A percentile compares a stretch with the other conserved stretches of the same genome.
These are phyloP conservation scores for Lasioglossum oenotherae DNA, from an alignment of 2,888 invertebrate species.

Conservation along the genomic window DNA sequence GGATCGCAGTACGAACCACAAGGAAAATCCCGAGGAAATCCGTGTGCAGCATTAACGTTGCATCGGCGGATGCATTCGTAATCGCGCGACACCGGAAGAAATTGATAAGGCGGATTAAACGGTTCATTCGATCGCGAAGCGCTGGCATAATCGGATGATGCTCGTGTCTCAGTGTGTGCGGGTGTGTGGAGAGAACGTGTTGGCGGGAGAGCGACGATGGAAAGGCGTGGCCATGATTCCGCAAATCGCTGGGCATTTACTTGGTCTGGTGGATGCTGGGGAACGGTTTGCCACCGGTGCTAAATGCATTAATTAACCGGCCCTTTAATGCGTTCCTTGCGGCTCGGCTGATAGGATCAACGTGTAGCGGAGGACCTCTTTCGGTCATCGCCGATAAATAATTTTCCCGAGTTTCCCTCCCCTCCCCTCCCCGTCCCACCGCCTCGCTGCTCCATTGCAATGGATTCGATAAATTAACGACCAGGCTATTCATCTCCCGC, in stretches of 20 bases:
- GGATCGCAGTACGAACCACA: not conserved
- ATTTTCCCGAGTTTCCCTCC: conserved; percentile 14
- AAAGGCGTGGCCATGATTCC: conserved; percentile 18
- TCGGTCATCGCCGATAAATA: conserved; percentile 46
- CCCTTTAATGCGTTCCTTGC: conserved; percentile 60
- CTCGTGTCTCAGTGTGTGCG: not conserved
- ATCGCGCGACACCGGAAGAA: not conserved
- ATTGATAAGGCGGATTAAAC: conserved; percentile 11
- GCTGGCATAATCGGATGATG: conserved; percentile 1
- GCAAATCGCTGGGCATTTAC: conserved; percentile 32
- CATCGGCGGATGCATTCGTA: not conserved
- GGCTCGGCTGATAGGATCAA: conserved; percentile 30
- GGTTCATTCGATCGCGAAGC: not conserved
- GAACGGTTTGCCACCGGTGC: conserved; percentile 1
- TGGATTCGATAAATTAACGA: conserved; percentile 55
- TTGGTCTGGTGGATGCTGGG: conserved; percentile 18
- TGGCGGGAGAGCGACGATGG: not conserved
- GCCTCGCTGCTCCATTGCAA: not conserved
- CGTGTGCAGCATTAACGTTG: not conserved
- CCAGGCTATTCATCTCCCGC: conserved; percentile 52
- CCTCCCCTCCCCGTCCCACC: not conserved
- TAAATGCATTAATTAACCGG: conserved; percentile 60
- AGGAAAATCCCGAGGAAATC: not conserved
- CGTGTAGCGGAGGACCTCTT: conserved; percentile 42
- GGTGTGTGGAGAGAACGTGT: not conserved